These are phyloP conservation scores for Scaptomyza tumidula DNA, from an alignment of 2,888 invertebrate genomes.

Conservation along the genomic window DNA sequence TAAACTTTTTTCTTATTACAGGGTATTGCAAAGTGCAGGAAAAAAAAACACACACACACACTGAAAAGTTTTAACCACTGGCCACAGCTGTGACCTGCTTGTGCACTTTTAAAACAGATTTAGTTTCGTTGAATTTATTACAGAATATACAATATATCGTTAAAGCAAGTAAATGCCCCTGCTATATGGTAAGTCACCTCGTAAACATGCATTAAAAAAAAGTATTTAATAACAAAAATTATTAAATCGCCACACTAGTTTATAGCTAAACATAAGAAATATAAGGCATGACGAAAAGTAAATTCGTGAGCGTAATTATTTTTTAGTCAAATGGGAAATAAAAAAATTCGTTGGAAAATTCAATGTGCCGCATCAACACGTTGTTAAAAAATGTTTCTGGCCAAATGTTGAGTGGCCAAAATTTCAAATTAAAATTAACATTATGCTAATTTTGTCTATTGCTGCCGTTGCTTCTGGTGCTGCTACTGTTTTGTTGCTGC, in stretches of 20 bases:
- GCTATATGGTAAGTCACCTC: neutral
- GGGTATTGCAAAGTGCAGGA: slow-evolving; percentile 3
- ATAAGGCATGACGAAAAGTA: neutral
- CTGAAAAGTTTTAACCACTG: slow-evolving; percentile 35
- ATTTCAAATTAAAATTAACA: slow-evolving; percentile 80
- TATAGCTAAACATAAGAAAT: neutral
- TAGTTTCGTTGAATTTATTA: slow-evolving; percentile 18
- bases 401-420: slow-evolving; percentile 73
- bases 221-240: neutral
- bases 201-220: neutral
- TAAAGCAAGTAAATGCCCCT: slow-evolving; percentile 8
- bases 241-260: neutral
- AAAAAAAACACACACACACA: slow-evolving; percentile 9
- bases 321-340: slow-evolving; percentile 22
- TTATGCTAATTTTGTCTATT: slow-evolving; percentile 73
- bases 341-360: slow-evolving; percentile 49
- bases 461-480: slow-evolving; percentile 21
- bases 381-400: slow-evolving; percentile 68
- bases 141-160: slow-evolving; percentile 5
- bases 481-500: slow-evolving; percentile 9
- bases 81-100: slow-evolving; percentile 62
- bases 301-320: slow-evolving; percentile 17
- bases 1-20: neutral
- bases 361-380: slow-evolving; percentile 79
- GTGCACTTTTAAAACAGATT: slow-evolving; percentile 47